Percentiles rank a stretch among this genome's conserved stretches.
Evolutionary conservation across 1,140 invertebrate species (phyloP).

Genomic region (Lasioglossum baleicum): DNA sequence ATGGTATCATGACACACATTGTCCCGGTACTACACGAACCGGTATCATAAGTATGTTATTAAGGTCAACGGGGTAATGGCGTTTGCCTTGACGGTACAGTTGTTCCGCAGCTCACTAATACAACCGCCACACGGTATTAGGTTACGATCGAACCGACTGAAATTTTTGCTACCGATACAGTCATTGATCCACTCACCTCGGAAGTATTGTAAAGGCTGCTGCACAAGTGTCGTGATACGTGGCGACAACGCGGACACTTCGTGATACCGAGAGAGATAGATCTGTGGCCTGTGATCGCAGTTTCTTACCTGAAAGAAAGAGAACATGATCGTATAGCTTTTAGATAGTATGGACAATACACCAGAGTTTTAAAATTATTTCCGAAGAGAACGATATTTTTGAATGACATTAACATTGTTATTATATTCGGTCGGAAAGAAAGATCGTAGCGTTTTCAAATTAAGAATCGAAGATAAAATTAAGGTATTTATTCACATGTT

Average conservation of each 20-base stretch:
- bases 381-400: too few relatives aligned
- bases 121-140: constrained; percentile 33
- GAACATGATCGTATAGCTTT: background rate
- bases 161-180: constrained; percentile 48
- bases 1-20: constrained; percentile 23
- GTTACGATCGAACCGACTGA: constrained; percentile 6
- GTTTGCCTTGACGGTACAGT: constrained; percentile 49
- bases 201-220: background rate
- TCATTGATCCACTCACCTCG: constrained; percentile 25
- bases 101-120: constrained; percentile 27
- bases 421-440: too few relatives aligned
- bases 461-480: too few relatives aligned
- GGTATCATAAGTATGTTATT: constrained; percentile 49
- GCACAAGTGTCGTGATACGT: background rate
- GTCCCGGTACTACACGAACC: constrained; percentile 10
- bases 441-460: too few relatives aligned
- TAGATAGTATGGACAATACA: too few relatives aligned
- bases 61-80: constrained; percentile 54
- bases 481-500: too few relatives aligned
- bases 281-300: background rate
- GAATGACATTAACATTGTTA: too few relatives aligned
- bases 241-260: background rate
- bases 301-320: constrained; percentile 55
- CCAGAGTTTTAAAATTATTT: too few relatives aligned
- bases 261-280: background rate